Evolutionary conservation across 2,113 vertebrate genomes (phyloP).

Genomic region (Bufo bufo): DNA sequence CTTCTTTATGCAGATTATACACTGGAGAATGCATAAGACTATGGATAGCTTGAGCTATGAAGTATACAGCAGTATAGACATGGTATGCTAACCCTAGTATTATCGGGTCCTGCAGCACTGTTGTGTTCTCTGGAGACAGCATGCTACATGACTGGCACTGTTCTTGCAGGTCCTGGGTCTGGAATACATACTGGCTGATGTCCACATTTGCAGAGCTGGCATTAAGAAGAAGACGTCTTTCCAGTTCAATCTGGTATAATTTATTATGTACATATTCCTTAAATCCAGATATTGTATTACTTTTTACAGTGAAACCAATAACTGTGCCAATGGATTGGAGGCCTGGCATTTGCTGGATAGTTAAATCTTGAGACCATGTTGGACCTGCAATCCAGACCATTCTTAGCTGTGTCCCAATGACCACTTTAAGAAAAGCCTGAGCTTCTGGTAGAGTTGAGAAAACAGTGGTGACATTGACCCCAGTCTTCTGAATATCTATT

Average conservation of each 20-base stretch:
- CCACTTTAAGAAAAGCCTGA: slow-evolving; percentile 68
- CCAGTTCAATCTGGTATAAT: slow-evolving; percentile 8
- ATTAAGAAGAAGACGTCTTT: slow-evolving; percentile 4
- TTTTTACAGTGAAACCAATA: slow-evolving; percentile 71
- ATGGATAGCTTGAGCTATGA: slow-evolving; percentile 82
- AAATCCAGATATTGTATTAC: slow-evolving; percentile 62
- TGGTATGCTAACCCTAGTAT: slow-evolving; percentile 52
- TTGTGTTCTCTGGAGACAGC: slow-evolving; percentile 69
- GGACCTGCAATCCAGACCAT: slow-evolving; percentile 84
- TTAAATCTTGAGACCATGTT: slow-evolving; percentile 72
- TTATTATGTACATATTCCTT: slow-evolving; percentile 56
- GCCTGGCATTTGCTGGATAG: slow-evolving; percentile 60
- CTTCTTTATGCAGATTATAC: slow-evolving; percentile 8
- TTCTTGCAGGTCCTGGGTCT: background rate
- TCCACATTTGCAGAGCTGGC: background rate
- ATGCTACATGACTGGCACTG: slow-evolving; percentile 68
- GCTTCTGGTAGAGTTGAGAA: slow-evolving; percentile 63
- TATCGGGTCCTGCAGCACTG: slow-evolving; percentile 56
- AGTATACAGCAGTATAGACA: slow-evolving; percentile 78
- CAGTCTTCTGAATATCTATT: slow-evolving; percentile 61
- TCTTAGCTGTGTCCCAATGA: slow-evolving; percentile 48
- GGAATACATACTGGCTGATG: background rate
- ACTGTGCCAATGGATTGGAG: slow-evolving; percentile 79
- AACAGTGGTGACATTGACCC: slow-evolving; percentile 71
- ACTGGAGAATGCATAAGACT: slow-evolving; percentile 69